A percentile compares a stretch with the other conserved stretches of the same genome.
Conservation (phyloP, 2,113 vertebrate genomes). For the Pollachius pollachius region DNA sequence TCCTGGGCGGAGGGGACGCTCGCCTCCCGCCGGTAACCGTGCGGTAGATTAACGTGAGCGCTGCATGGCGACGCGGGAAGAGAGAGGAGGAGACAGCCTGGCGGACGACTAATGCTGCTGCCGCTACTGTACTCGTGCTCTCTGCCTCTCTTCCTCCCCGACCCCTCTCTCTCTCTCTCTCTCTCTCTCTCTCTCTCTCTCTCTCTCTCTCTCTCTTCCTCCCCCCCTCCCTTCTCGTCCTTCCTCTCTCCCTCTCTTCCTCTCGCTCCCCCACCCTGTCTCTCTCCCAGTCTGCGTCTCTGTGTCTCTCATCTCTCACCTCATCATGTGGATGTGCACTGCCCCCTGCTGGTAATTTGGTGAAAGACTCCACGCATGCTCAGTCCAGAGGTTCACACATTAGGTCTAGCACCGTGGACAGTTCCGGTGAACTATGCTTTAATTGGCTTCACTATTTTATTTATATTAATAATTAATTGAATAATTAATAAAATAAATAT, state of each 20-base stretch:
- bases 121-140: too few species aligned
- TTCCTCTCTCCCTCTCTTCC: conserved; percentile 1
- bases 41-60: conserved; percentile 31
- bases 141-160: too few species aligned
- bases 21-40: conserved; percentile 44
- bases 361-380: neutral
- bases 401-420: neutral
- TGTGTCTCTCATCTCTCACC: conserved; percentile 25
- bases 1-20: conserved; percentile 30
- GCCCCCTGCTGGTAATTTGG: conserved; percentile 42
- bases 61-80: conserved; percentile 17
- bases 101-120: neutral
- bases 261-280: conserved; percentile 19
- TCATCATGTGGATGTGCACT: conserved; percentile 36
- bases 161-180: too few species aligned
- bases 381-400: neutral
- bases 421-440: neutral
- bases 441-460: too few species aligned
- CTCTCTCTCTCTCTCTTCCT: too few species aligned
- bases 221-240: neutral
- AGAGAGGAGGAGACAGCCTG: neutral
- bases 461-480: too few species aligned
- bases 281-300: conserved; percentile 15
- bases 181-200: too few species aligned
- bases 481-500: too few species aligned